Base-by-base conservation (phyloP, 2,888 invertebrate species). In the Clusia tigrina region DNA sequence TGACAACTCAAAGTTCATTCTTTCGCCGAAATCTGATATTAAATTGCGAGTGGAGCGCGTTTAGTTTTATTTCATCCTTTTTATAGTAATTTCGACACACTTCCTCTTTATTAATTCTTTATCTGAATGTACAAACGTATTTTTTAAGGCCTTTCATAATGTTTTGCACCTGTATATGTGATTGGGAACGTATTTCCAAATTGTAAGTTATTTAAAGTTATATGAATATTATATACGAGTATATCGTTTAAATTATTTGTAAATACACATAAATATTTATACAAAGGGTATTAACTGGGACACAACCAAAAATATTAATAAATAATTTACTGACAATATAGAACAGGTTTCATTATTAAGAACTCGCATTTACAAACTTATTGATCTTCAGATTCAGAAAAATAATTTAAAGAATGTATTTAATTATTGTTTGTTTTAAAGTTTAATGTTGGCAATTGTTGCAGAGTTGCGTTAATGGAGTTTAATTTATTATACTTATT, bases 11-110 rank as follows among this genome's bases (percentile, higher is more conserved):
- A 71, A 70, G 52, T 51, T 81, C 23, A 17, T 80, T 18, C 61
- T 74, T 53, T 64, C 63, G 65, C 79, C 79, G 15, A 78, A 75
- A 64, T 59, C 60, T 9, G 73, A 76, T 52, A 76, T 82, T 6
- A 67, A 65, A 24, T 62, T 77, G n/a, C 70, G 67, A 23, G 69
- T 77, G 32, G 71, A 76, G 42, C 58, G 64, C 17, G 42, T 15
- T 42, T 42, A 42, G n/a, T 6, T 42, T 42, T 32, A 32, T 32
- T 32, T 32, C 12, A 12, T 32, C 12, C 12, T 32, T 32, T 32
- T 32, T 32, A 9, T 32, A 32, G n/a, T n/a, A n/a, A 32, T 32
- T 9, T 32, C 6, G 32, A 32, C 32, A 32, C 32, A 32, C 5
- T 32, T 32, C 12, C 6, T 32, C 12, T 32, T 32, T 9, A 32